These are phyloP conservation scores for Oreotragus oreotragus DNA, from an alignment of 2,113 vertebrate species.

Conservation along the genomic window DNA sequence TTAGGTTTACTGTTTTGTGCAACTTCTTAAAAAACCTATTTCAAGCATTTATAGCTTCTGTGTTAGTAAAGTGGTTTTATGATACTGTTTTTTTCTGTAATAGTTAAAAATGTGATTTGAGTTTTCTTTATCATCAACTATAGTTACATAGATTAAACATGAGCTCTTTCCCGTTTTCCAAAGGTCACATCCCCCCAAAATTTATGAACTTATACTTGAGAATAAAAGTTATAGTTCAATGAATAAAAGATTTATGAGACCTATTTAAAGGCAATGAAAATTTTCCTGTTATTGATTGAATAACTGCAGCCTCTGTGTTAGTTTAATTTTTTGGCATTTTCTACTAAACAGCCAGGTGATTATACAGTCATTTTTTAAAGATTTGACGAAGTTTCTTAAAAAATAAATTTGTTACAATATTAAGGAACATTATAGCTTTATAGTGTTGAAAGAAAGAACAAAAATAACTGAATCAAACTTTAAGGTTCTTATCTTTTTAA, in stretches of 20 bases:
- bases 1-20: constrained; percentile 12
- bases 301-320: not conserved
- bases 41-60: constrained; percentile 20
- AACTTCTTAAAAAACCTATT: not conserved
- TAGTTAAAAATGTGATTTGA: not conserved
- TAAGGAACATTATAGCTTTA: not conserved
- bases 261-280: not conserved
- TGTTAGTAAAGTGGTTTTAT: not conserved
- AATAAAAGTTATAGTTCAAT: not conserved
- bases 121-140: not conserved
- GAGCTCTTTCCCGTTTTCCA: not conserved
- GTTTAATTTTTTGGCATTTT: not conserved
- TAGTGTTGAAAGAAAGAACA: not conserved
- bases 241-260: not conserved
- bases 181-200: not conserved
- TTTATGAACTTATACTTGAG: not conserved
- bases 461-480: not conserved
- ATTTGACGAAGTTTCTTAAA: not conserved
- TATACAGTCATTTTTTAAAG: not conserved
- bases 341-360: not conserved
- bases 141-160: not conserved
- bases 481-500: not conserved
- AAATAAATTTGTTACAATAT: not conserved
- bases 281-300: not conserved
- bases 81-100: not conserved